These are phyloP conservation scores for Bos javanicus DNA, from an alignment of 2,113 vertebrate species.

Conservation along the genomic window DNA sequence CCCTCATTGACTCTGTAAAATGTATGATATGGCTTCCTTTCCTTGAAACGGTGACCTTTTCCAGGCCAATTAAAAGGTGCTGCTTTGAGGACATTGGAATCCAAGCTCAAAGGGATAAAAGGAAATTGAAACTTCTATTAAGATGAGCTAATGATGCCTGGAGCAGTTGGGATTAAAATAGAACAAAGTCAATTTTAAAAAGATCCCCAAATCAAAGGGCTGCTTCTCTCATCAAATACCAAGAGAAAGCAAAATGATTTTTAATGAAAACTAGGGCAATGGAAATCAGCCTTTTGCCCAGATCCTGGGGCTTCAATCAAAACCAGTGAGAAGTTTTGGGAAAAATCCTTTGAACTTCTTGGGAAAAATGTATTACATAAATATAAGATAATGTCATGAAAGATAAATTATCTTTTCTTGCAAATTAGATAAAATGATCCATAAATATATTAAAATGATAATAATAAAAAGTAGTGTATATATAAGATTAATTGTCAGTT, in stretches of 20 bases:
- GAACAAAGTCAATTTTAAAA: slow-evolving; percentile 70
- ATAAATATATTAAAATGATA: background rate
- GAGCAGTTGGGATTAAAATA: slow-evolving; percentile 58
- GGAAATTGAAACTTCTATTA: slow-evolving; percentile 61
- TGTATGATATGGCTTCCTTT: slow-evolving; percentile 40
- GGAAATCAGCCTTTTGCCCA: background rate
- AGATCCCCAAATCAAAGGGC: slow-evolving; percentile 66
- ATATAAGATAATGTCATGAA: background rate
- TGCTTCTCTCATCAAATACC: slow-evolving; percentile 51
- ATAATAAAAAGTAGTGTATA: background rate
- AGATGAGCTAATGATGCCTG: slow-evolving; percentile 60
- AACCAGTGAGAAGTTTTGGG: slow-evolving; percentile 1
- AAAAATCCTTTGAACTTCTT: slow-evolving; percentile 50
- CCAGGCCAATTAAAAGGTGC: slow-evolving; percentile 59
- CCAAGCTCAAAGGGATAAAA: slow-evolving; percentile 59
- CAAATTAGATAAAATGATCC: background rate
- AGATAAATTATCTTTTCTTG: slow-evolving; percentile 24
- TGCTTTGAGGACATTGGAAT: slow-evolving; percentile 60
- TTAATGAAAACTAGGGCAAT: slow-evolving; percentile 47
- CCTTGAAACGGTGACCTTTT: slow-evolving; percentile 40
- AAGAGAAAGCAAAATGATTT: slow-evolving; percentile 50
- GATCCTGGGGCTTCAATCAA: background rate
- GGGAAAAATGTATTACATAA: background rate
- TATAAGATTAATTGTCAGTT: background rate
- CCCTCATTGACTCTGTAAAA: slow-evolving; percentile 45